Percentiles rank a stretch among this genome's conserved stretches.
These are phyloP conservation scores for Aix galericulata DNA, from an alignment of 2,113 vertebrate species.

Conservation along the genomic window DNA sequence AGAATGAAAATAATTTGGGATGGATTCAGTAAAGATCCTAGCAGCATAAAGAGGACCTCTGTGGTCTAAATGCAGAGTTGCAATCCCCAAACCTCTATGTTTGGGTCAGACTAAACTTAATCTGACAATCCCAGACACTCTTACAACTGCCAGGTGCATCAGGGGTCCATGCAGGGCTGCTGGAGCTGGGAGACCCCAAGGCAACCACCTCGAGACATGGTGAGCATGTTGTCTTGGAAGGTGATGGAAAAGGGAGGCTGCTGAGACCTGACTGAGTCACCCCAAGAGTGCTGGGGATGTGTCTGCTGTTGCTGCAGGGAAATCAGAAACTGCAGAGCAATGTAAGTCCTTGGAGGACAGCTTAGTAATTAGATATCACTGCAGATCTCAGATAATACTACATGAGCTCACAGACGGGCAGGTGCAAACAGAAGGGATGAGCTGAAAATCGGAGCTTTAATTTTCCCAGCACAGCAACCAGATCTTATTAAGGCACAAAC, in stretches of 20 bases:
- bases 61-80: background rate
- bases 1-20: background rate
- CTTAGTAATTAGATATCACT: background rate
- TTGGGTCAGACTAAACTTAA: background rate
- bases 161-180: background rate
- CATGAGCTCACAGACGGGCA: background rate
- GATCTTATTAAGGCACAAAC: rapidly evolving
- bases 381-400: background rate
- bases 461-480: background rate
- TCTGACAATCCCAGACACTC: background rate
- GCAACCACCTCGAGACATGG: background rate
- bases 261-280: background rate
- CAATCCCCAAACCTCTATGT: background rate
- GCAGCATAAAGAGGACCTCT: background rate
- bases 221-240: rapidly evolving
- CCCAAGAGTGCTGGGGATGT: background rate
- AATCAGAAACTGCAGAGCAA: background rate
- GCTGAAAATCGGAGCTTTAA: background rate
- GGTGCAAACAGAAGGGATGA: background rate
- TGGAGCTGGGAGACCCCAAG: background rate
- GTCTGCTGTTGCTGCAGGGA: background rate
- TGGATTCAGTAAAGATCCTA: background rate
- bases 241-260: background rate
- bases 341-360: background rate
- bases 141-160: background rate